Evolutionary conservation across 2,888 invertebrate genomes (phyloP), one percentile per base, ranked within the genome.

Genomic region (Agrochola circellaris): DNA sequence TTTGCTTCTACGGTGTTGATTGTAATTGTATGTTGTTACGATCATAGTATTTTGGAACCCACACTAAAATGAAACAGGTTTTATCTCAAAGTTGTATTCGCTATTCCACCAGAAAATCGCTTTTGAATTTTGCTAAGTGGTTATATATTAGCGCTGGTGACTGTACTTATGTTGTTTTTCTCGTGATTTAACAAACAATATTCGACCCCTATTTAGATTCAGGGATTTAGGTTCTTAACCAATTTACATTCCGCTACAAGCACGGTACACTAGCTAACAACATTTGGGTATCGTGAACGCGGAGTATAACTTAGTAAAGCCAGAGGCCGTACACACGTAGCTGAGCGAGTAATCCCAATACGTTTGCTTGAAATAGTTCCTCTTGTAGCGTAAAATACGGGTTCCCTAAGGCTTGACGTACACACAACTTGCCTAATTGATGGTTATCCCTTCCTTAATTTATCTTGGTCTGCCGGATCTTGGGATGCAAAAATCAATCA

Each of bases 401-500:
- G 68, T 56, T 65, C 61, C 75, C 75, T n/a, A n/a, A n/a, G n/a
- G 38, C 56, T 73, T 74, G 82, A 83, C 56, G 70, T 70, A 79
- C 76, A 73, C 74, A 82, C 77, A 73, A 75, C 75, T 77, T 58
- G 42, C 77, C 78, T 84, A 84, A 85, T 84, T 85, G 81, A 85
- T 85, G 87, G 81, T 77, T 80, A 85, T 85, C 85, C 85, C 73
- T 78, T 84, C 42, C 62, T 56, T 78, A 87, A 84, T 84, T 87
- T 85, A 84, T 85, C 85, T 85, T 84, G 68, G 69, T 84, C 81
- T 70, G 26, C 69, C 69, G 71, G 76, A 76, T 84, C 72, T 74
- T 75, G 60, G 62, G 68, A 58, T 75, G 75, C 66, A 73, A 86
- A 78, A 83, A 86, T 77, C 65, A 64, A 80, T 75, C 73, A 73